These are phyloP conservation scores for Sebastes glaucus DNA, from an alignment of 2,797 vertebrate genomes.

Conservation along the genomic window DNA sequence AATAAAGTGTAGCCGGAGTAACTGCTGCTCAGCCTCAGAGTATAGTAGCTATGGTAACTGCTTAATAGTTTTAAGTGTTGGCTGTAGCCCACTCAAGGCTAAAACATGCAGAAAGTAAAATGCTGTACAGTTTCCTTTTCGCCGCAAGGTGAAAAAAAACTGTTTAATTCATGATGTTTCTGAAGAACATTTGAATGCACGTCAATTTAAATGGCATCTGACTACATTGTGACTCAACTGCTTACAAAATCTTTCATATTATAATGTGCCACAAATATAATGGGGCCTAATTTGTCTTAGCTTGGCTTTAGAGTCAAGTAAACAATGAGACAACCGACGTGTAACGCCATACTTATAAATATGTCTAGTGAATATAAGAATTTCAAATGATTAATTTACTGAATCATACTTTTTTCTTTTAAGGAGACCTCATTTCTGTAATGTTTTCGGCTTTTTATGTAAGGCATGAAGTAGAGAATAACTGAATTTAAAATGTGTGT, in stretches of 20 bases:
- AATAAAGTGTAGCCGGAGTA: slow-evolving; percentile 3
- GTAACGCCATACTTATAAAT: not conserved
- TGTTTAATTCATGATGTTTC: not conserved
- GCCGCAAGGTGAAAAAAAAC: not conserved
- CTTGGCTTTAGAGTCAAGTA: not conserved
- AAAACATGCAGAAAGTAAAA: slow-evolving; percentile 20
- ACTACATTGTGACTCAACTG: not conserved
- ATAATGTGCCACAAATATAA: not conserved
- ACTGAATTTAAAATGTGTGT: not conserved
- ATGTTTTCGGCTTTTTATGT: not conserved
- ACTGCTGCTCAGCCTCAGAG: slow-evolving; percentile 15
- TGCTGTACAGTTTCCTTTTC: not conserved
- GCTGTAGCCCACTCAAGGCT: slow-evolving; percentile 31
- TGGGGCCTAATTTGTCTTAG: not conserved
- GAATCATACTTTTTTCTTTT: not conserved
- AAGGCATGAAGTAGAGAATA: not conserved
- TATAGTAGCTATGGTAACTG: slow-evolving; percentile 56
- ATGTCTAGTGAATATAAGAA: not conserved
- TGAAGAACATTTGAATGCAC: not conserved
- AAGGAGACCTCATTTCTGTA: not conserved
- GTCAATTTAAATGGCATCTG: not conserved
- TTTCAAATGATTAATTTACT: not conserved
- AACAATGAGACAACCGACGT: not conserved
- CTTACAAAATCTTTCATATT: not conserved
- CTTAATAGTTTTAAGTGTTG: slow-evolving; percentile 34